phyloP scores from a whole-genome alignment of 2,888 invertebrate species.

The Diachrysia chrysitis region DNA sequence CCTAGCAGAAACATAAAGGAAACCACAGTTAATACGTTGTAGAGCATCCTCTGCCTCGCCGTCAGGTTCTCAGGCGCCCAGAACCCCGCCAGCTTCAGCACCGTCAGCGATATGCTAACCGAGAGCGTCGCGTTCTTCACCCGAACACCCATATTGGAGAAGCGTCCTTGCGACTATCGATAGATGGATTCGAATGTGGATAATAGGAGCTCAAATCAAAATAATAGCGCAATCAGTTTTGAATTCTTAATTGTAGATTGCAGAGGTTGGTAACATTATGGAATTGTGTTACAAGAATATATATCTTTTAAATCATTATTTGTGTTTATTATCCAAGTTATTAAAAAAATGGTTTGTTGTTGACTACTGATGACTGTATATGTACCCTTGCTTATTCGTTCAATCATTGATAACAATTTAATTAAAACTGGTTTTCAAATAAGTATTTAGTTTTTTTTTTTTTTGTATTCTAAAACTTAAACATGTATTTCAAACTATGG shows the following conservation, averaged over 20 bases:
- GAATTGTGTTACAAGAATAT: neutral
- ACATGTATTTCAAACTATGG: too few species aligned
- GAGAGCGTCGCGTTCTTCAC: constrained; percentile 75
- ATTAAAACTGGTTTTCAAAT: too few species aligned
- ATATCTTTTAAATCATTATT: too few species aligned
- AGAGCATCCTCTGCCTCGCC: constrained; percentile 59
- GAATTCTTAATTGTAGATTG: constrained; percentile 62
- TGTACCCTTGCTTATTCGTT: too few species aligned
- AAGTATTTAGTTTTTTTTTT: too few species aligned
- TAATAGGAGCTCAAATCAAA: constrained; percentile 41
- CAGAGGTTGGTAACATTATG: constrained; percentile 63
- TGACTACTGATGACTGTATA: too few species aligned
- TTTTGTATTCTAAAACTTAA: too few species aligned
- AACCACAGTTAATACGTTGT: constrained; percentile 71
- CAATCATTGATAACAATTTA: too few species aligned
- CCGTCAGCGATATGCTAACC: constrained; percentile 74
- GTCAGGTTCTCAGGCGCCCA: constrained; percentile 74
- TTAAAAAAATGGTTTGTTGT: too few species aligned
- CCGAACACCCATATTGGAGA: constrained; percentile 66
- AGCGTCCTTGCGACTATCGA: neutral
- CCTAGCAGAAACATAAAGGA: constrained; percentile 81
- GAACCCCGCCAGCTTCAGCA: constrained; percentile 75
- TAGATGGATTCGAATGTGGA: constrained; percentile 22
- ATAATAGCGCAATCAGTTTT: constrained; percentile 54
- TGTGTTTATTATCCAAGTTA: too few species aligned